These are phyloP conservation scores for Drosophila nr. perissopoda DNA, from an alignment of 2,888 invertebrate species.

Conservation along the genomic window DNA sequence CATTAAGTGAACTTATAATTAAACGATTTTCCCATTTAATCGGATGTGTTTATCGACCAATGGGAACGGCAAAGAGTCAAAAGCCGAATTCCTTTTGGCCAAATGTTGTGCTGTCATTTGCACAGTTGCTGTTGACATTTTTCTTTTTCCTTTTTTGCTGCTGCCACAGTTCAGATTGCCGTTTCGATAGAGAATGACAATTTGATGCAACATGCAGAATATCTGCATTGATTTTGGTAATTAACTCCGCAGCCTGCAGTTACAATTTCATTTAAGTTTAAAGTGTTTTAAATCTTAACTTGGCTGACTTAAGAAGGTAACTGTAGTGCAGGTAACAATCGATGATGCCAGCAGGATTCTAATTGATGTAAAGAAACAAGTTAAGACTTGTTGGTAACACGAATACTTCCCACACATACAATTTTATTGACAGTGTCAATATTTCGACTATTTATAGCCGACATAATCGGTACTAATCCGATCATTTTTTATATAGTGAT, in stretches of 20 bases:
- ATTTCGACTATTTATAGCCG: background rate
- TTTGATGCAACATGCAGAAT: conserved; percentile 10
- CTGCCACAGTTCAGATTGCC: conserved; percentile 6
- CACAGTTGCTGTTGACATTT: conserved; percentile 7
- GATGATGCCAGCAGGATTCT: background rate
- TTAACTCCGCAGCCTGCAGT: conserved; percentile 2
- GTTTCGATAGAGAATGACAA: conserved; percentile 20
- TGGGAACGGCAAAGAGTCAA: conserved; percentile 33
- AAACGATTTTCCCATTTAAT: conserved; percentile 79
- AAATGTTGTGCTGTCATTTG: conserved; percentile 35
- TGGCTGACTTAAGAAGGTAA: background rate
- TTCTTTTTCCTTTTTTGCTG: background rate
- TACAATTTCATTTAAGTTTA: background rate
- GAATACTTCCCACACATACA: background rate
- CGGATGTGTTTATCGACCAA: conserved; percentile 67
- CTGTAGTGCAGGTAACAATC: background rate
- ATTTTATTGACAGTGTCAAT: background rate
- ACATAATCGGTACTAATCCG: background rate
- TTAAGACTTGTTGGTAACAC: background rate
- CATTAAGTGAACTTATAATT: conserved; percentile 81
- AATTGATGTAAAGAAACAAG: background rate
- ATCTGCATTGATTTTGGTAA: conserved; percentile 25
- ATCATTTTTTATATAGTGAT: background rate
- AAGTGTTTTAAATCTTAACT: background rate
- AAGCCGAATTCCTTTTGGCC: conserved; percentile 35